Evolutionary conservation across 2,113 vertebrate species (phyloP).

Genomic region (Toxostoma redivivum): DNA sequence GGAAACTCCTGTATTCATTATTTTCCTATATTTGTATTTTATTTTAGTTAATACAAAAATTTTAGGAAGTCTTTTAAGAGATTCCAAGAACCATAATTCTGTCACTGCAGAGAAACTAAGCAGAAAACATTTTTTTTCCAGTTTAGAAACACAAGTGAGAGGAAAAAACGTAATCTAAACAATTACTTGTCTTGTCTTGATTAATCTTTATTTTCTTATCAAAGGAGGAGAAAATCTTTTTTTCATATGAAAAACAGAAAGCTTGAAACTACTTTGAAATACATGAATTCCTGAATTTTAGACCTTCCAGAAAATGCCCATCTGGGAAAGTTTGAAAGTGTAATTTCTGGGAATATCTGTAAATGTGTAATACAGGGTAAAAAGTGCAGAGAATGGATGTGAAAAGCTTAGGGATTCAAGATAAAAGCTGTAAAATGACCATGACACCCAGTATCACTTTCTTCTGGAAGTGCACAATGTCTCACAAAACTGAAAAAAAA

Average conservation of each 20-base stretch:
- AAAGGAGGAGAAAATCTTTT: rapidly evolving
- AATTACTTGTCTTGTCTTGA: neutral
- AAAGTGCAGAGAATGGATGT: neutral
- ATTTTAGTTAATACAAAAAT: neutral
- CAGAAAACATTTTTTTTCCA: neutral
- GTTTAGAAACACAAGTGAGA: neutral
- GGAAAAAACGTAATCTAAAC: neutral
- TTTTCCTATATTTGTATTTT: neutral
- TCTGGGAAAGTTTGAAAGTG: neutral
- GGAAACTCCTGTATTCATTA: neutral
- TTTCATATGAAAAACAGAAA: neutral
- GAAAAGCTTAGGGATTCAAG: neutral
- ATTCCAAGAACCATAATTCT: neutral
- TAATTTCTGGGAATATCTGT: neutral
- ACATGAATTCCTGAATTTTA: neutral
- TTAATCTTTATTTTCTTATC: neutral
- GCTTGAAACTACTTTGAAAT: neutral
- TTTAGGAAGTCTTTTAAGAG: neutral
- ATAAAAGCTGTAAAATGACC: neutral
- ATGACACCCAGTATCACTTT: neutral
- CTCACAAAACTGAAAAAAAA: neutral
- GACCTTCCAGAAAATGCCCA: neutral
- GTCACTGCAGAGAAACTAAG: neutral
- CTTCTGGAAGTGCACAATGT: neutral
- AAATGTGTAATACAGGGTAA: neutral